Evolutionary conservation across 2,888 invertebrate species (phyloP).

Genomic region (Disparrhopalites patrizii): DNA sequence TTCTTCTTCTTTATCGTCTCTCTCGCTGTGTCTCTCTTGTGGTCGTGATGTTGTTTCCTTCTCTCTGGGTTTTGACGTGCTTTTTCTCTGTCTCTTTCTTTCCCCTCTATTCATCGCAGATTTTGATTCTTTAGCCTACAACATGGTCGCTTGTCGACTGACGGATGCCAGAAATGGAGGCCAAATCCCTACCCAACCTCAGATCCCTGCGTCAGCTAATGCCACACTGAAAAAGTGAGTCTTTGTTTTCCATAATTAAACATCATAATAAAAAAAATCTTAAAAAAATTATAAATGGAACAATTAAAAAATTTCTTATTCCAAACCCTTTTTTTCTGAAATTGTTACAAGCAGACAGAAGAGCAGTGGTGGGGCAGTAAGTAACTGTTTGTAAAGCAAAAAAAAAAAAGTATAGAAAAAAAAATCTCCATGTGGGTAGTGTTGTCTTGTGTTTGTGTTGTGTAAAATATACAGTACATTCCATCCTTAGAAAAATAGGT

Average conservation of each 20-base stretch:
- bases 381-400: constrained; percentile 37
- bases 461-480: too few relatives aligned
- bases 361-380: constrained; percentile 48
- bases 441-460: background rate
- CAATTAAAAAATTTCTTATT: too few relatives aligned
- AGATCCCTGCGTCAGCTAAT: constrained; percentile 69
- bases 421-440: constrained; percentile 12
- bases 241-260: constrained; percentile 10
- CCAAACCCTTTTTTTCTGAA: constrained; percentile 8
- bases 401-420: too few relatives aligned
- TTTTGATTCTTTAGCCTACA: constrained; percentile 78
- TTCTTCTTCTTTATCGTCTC: too few relatives aligned
- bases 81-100: constrained; percentile 18
- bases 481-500: too few relatives aligned
- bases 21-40: too few relatives aligned
- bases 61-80: background rate
- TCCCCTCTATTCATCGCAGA: constrained; percentile 22
- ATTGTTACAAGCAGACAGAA: constrained; percentile 39
- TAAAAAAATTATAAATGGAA: background rate
- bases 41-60: too few relatives aligned
- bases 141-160: constrained; percentile 96
- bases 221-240: constrained; percentile 78
- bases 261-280: background rate
- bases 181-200: constrained; percentile 67
- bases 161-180: constrained; percentile 87